A percentile compares a stretch with the other conserved stretches of the same genome.
These are phyloP conservation scores for Epinephelus awoara DNA, from an alignment of 2,797 vertebrate species.

Conservation along the genomic window DNA sequence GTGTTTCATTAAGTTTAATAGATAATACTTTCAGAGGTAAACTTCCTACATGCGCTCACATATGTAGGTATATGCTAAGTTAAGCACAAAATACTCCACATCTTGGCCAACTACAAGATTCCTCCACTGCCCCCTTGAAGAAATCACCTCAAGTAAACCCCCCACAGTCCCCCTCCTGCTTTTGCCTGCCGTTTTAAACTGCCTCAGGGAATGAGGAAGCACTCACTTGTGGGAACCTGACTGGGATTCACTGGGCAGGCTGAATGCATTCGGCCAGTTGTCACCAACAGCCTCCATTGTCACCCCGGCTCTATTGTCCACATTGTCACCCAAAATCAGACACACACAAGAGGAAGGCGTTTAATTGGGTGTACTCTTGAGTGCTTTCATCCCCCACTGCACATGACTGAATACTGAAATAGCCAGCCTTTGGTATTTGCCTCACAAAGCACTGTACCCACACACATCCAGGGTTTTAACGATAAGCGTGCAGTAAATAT, in stretches of 20 bases:
- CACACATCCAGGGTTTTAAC: slow-evolving; percentile 62
- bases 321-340: slow-evolving; percentile 83
- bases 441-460: slow-evolving; percentile 74
- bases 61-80: not conserved
- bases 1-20: slow-evolving; percentile 1
- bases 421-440: slow-evolving; percentile 62
- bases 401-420: slow-evolving; percentile 73
- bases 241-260: slow-evolving; percentile 78
- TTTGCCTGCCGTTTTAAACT: slow-evolving; percentile 54
- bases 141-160: slow-evolving; percentile 23
- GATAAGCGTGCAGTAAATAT: slow-evolving; percentile 82
- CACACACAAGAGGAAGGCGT: slow-evolving; percentile 85
- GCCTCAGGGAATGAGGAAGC: slow-evolving; percentile 72
- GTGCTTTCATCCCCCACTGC: slow-evolving; percentile 79
- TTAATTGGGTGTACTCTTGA: slow-evolving; percentile 85
- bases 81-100: not conserved
- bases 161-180: slow-evolving; percentile 2
- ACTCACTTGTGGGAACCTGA: slow-evolving; percentile 81
- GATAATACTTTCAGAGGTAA: too few relatives aligned
- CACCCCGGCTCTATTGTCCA: slow-evolving; percentile 74
- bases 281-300: slow-evolving; percentile 83
- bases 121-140: slow-evolving; percentile 10
- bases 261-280: slow-evolving; percentile 77
- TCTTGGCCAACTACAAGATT: slow-evolving; percentile 1
- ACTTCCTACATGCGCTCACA: not conserved